Evolutionary conservation across 1,140 invertebrate species (phyloP).

Genomic region (Heliothis subflexa): DNA sequence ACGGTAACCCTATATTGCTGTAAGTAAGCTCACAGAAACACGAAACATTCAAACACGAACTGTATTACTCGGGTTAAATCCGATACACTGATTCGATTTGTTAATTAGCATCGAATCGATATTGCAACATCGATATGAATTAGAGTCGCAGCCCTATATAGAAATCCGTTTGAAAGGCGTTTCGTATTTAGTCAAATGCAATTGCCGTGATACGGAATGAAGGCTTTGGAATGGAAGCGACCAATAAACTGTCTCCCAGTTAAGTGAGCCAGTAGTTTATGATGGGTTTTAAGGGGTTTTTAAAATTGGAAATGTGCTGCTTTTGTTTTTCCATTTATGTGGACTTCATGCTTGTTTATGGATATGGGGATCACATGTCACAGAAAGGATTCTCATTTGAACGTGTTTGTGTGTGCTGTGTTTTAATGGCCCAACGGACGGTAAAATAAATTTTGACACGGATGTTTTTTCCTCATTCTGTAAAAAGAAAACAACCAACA

Average conservation of each 20-base stretch:
- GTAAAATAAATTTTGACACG: too few species aligned
- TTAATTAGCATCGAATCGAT: slow-evolving; percentile 28
- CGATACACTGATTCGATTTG: slow-evolving; percentile 8
- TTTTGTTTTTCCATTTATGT: background rate
- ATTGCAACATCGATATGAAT: slow-evolving; percentile 14
- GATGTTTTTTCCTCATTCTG: too few species aligned
- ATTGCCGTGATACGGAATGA: slow-evolving; percentile 10
- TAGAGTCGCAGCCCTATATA: slow-evolving; percentile 1
- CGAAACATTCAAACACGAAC: slow-evolving; percentile 11
- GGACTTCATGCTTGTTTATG: background rate
- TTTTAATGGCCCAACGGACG: too few species aligned
- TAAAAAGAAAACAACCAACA: too few species aligned
- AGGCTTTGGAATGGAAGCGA: slow-evolving; percentile 1
- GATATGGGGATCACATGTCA: too few species aligned
- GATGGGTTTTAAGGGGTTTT: background rate
- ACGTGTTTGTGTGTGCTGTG: background rate
- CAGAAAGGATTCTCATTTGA: background rate
- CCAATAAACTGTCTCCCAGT: slow-evolving; percentile 11
- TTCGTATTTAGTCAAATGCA: slow-evolving; percentile 27
- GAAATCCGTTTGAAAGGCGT: background rate
- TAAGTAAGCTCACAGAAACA: slow-evolving; percentile 16
- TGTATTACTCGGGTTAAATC: background rate
- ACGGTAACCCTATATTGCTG: slow-evolving; percentile 2
- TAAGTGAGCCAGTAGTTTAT: slow-evolving; percentile 11
- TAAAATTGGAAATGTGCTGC: slow-evolving; percentile 1